These are phyloP conservation scores for Herpailurus yagouaroundi DNA, from an alignment of 2,113 vertebrate species.

Conservation along the genomic window DNA sequence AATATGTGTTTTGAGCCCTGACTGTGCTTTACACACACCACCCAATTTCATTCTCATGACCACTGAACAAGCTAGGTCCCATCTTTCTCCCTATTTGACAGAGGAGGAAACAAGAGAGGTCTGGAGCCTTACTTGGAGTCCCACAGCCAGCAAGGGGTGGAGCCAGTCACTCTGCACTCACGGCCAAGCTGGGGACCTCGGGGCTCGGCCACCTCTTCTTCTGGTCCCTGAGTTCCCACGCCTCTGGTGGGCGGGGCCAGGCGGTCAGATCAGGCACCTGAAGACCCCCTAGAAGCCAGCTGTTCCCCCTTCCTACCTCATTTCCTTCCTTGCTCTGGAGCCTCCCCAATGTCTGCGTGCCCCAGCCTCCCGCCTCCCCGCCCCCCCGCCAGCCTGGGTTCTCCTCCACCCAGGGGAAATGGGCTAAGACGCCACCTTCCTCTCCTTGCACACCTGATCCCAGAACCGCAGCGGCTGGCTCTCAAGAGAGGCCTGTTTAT, in stretches of 20 bases:
- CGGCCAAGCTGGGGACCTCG: background rate
- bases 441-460: background rate
- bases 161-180: background rate
- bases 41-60: background rate
- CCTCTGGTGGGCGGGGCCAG: background rate
- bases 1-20: background rate
- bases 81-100: background rate
- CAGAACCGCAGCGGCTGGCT: background rate
- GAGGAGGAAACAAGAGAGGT: background rate
- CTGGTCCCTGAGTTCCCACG: background rate
- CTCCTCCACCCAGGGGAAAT: background rate
- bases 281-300: background rate
- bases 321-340: background rate
- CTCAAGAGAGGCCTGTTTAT: background rate
- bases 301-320: background rate
- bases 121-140: background rate
- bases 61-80: background rate
- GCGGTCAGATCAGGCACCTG: background rate
- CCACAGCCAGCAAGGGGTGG: background rate
- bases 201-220: background rate
- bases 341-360: accelerated
- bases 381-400: background rate
- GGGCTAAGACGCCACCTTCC: background rate
- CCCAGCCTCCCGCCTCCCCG: too few species aligned
- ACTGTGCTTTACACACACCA: background rate